Evolutionary conservation across 1,140 invertebrate species (phyloP).

Genomic region (Eriosoma lanigerum): DNA sequence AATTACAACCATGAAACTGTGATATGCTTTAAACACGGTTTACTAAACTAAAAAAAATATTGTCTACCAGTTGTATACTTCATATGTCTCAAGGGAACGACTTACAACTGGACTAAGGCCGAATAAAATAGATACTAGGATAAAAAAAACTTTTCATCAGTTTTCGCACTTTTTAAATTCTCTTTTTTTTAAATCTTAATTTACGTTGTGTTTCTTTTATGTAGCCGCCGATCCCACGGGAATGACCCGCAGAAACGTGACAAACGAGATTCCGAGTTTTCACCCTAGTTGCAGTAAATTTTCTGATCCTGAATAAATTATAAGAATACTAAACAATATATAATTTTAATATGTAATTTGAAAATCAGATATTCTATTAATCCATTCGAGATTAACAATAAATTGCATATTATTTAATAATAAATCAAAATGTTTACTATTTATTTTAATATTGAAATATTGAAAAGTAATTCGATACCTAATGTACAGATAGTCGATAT

Average conservation of each 20-base stretch:
- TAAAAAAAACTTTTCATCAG: conserved; percentile 41
- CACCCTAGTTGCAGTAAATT: background rate
- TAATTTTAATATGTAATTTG: conserved; percentile 19
- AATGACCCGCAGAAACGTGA: conserved; percentile 28
- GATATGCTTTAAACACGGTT: background rate
- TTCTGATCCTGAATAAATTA: conserved; percentile 21
- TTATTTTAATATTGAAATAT: no score
- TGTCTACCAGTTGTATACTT: background rate
- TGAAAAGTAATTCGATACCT: no score
- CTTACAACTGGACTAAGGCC: conserved; percentile 4
- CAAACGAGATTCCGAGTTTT: conserved; percentile 31
- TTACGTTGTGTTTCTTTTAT: conserved; percentile 41
- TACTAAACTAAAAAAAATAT: conserved; percentile 2
- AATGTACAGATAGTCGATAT: no score
- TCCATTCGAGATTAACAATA: background rate
- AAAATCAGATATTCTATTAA: background rate
- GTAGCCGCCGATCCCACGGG: conserved; percentile 29
- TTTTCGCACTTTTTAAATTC: conserved; percentile 41
- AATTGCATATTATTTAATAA: background rate
- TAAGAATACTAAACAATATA: conserved; percentile 5
- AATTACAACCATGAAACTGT: background rate
- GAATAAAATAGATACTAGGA: background rate
- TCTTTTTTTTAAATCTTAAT: conserved; percentile 31
- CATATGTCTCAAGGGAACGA: background rate
- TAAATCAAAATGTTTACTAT: no score